Evolutionary conservation across 1,140 invertebrate species (phyloP).

Genomic region (Brachionus asplanchnoidis): DNA sequence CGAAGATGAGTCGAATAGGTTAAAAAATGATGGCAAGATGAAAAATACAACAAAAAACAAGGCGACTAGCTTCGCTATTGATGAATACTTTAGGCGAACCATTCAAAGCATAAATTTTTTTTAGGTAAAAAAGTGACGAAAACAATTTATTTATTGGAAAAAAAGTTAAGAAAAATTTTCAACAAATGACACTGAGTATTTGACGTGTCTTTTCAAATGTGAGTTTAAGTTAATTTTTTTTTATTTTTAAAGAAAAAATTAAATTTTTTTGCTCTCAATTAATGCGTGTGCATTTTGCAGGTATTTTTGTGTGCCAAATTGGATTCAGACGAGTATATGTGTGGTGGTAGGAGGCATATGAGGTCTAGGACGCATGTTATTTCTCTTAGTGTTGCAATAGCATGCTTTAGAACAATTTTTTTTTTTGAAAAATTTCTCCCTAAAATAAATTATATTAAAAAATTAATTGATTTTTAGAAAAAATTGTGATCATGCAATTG

Average conservation of each 20-base stretch:
- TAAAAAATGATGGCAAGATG: conserved; percentile 25
- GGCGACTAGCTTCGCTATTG: conserved; percentile 3
- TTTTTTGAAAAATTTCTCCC: conserved; percentile 13
- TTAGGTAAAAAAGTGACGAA: neutral
- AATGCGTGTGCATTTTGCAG: neutral
- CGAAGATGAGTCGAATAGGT: neutral
- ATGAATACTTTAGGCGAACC: conserved; percentile 37
- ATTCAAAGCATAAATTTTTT: neutral
- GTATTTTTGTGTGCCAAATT: neutral
- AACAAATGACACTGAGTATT: neutral
- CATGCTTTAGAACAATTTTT: conserved; percentile 23
- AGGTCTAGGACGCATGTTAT: conserved; percentile 35
- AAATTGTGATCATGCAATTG: conserved; percentile 32
- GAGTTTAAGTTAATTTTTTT: neutral
- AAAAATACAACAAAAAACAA: conserved; percentile 13
- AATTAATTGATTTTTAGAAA: neutral
- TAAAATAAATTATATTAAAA: neutral
- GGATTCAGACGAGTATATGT: neutral
- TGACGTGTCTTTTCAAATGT: neutral
- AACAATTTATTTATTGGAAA: neutral
- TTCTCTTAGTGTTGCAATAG: conserved; percentile 27
- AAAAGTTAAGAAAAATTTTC: neutral
- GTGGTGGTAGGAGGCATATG: neutral
- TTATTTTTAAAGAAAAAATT: neutral
- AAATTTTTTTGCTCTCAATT: neutral